Percentiles rank a stretch among this genome's conserved stretches.
Evolutionary conservation across 2,888 invertebrate genomes (phyloP).

Genomic region (Limnephilus auricula): DNA sequence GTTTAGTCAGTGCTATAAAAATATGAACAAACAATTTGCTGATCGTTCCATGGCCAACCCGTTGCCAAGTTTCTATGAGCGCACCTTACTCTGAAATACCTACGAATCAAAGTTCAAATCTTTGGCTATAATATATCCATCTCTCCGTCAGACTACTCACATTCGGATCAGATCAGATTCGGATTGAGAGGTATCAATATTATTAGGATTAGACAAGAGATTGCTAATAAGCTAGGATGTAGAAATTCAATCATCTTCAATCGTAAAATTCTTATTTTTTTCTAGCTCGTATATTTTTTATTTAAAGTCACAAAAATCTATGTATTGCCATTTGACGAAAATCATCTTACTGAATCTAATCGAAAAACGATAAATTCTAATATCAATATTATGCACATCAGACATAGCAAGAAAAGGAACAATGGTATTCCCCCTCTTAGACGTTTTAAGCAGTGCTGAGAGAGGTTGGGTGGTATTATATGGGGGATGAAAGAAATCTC

Average conservation of each 20-base stretch:
- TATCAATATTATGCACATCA: neutral
- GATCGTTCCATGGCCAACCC: too few species aligned
- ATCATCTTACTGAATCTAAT: neutral
- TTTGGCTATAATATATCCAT: too few species aligned
- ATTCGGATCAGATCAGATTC: too few species aligned
- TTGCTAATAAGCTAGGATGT: too few species aligned
- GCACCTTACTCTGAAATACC: too few species aligned
- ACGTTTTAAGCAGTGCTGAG: conserved; percentile 37
- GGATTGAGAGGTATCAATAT: too few species aligned
- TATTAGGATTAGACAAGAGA: too few species aligned
- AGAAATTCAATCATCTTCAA: neutral
- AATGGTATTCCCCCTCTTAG: neutral
- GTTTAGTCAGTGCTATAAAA: too few species aligned
- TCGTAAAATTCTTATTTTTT: neutral
- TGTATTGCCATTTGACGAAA: neutral
- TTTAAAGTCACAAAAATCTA: neutral
- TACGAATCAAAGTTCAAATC: too few species aligned
- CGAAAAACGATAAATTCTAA: neutral
- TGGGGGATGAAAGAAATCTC: conserved; percentile 61
- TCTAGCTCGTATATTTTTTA: neutral
- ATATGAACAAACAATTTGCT: too few species aligned
- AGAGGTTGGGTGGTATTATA: conserved; percentile 57
- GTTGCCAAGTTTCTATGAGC: too few species aligned
- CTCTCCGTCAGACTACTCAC: too few species aligned
- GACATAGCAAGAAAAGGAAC: neutral